Evolutionary conservation across 2,888 invertebrate species (phyloP).

Genomic region (Allacma fusca): DNA sequence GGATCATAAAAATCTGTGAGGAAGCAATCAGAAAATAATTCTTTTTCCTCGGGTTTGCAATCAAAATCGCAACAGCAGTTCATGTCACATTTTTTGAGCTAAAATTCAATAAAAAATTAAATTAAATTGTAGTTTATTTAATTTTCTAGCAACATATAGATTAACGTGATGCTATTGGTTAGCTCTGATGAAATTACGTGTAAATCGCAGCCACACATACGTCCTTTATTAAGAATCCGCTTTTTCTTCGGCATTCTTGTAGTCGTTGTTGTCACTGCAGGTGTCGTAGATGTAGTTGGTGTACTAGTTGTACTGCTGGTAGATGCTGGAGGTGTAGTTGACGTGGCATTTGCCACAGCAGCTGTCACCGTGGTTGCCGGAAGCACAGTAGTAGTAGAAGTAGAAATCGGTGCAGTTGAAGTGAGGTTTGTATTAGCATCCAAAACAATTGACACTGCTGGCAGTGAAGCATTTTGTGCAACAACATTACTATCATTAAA

Average conservation of each 20-base stretch:
- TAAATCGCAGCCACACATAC: constrained; percentile 70
- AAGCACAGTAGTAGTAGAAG: constrained; percentile 21
- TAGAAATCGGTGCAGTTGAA: constrained; percentile 28
- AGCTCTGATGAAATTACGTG: constrained; percentile 67
- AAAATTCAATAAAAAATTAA: background rate
- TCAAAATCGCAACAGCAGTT: constrained; percentile 86
- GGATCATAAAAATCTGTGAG: constrained; percentile 57
- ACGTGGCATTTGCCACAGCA: background rate
- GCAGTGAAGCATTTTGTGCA: background rate
- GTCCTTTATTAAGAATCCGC: constrained; percentile 21
- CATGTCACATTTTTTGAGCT: constrained; percentile 72
- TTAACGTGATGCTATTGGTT: no score
- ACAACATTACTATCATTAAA: constrained; percentile 1
- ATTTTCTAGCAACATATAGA: no score
- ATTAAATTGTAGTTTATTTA: no score
- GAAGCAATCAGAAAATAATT: constrained; percentile 72
- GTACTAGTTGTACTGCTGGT: background rate
- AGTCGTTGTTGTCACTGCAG: constrained; percentile 47
- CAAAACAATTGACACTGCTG: background rate
- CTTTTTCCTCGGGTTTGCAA: constrained; percentile 71
- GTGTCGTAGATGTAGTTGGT: constrained; percentile 33
- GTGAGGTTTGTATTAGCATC: background rate
- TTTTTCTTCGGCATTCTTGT: constrained; percentile 12
- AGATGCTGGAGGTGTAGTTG: constrained; percentile 20
- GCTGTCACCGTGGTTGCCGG: background rate